Conservation (phyloP, 2,888 invertebrate species). For the Entomobrya multifasciata region DNA sequence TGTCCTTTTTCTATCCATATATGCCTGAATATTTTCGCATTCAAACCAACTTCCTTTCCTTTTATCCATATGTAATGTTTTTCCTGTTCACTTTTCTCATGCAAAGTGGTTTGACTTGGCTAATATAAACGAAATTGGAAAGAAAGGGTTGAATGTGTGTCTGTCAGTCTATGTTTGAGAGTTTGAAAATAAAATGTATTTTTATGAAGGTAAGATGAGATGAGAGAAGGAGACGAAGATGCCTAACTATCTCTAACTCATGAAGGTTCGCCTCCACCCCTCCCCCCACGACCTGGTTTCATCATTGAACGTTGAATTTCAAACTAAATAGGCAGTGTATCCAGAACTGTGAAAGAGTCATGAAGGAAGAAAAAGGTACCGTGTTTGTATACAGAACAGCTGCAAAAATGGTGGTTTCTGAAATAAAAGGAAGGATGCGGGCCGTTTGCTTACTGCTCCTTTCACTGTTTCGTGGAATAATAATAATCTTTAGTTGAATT, state of each 20-base stretch:
- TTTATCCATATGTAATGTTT: not conserved
- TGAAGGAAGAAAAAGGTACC: no score
- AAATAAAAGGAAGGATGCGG: not conserved
- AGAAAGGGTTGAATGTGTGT: not conserved
- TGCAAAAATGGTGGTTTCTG: not conserved
- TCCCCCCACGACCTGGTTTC: conserved; percentile 57
- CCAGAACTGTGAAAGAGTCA: no score
- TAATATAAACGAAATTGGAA: conserved; percentile 68
- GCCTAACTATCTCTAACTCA: no score
- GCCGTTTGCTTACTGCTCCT: not conserved
- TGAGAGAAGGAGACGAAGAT: no score
- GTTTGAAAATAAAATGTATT: no score
- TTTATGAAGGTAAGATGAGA: conserved; percentile 33
- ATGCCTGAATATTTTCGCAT: not conserved
- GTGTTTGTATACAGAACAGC: no score
- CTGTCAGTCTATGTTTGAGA: no score
- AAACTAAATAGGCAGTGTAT: conserved; percentile 21
- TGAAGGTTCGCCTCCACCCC: no score
- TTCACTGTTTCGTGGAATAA: conserved; percentile 27
- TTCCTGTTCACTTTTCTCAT: not conserved
- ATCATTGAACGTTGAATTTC: conserved; percentile 68
- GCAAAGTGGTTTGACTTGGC: conserved; percentile 49
- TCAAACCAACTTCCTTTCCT: conserved; percentile 19
- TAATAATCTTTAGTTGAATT: conserved; percentile 11
- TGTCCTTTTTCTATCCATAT: not conserved